phyloP scores from a whole-genome alignment of 2,888 invertebrate genomes.

The Drosophila suboccidentalis region DNA sequence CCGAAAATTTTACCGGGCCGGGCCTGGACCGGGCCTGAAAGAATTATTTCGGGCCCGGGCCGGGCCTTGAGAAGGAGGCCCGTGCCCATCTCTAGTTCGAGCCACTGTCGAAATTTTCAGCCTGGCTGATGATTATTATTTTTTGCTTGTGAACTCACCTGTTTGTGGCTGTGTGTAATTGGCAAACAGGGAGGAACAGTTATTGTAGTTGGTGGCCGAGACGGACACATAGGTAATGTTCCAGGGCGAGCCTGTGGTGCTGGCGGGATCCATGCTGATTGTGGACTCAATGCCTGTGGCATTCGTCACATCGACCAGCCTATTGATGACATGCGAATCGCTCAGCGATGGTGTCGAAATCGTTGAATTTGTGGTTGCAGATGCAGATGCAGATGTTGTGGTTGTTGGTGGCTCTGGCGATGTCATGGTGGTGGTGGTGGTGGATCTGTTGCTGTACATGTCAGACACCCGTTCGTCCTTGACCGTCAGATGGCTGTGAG shows the following conservation, averaged over 20 bases:
- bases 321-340: conserved; percentile 38
- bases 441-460: neutral
- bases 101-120: too few relatives aligned
- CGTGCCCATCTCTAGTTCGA: too few relatives aligned
- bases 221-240: conserved; percentile 48
- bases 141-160: conserved; percentile 60
- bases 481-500: conserved; percentile 13
- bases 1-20: too few relatives aligned
- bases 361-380: conserved; percentile 15
- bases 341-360: conserved; percentile 14
- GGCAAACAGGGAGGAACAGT: conserved; percentile 81
- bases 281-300: conserved; percentile 20
- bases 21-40: too few relatives aligned
- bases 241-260: conserved; percentile 27
- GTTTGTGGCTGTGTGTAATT: conserved; percentile 80
- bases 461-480: conserved; percentile 5
- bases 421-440: conserved; percentile 1
- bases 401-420: neutral
- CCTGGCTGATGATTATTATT: neutral
- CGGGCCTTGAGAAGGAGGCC: too few relatives aligned
- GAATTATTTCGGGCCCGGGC: too few relatives aligned
- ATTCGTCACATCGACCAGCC: conserved; percentile 38
- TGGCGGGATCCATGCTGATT: conserved; percentile 7
- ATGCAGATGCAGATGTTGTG: conserved; percentile 14
- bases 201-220: conserved; percentile 71